phyloP scores from a whole-genome alignment of 2,113 vertebrate species.

The Excalfactoria chinensis region DNA sequence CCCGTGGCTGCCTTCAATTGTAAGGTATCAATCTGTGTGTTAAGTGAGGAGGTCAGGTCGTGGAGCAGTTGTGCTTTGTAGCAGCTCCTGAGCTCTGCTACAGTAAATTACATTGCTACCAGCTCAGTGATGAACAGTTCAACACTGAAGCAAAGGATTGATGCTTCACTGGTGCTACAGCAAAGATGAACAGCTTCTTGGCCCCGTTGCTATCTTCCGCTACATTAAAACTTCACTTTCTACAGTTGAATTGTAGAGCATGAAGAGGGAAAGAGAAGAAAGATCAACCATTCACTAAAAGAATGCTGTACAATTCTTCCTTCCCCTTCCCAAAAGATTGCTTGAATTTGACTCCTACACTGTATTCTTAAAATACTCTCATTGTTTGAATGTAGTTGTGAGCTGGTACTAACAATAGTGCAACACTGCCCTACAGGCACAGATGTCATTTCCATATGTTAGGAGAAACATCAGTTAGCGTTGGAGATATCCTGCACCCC shows the following conservation, averaged over 20 bases:
- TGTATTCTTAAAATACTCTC: background rate
- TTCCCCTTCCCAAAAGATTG: background rate
- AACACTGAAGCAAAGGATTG: background rate
- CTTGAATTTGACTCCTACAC: background rate
- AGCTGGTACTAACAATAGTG: background rate
- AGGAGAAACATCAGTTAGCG: background rate
- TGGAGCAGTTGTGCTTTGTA: background rate
- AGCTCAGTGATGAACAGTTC: background rate
- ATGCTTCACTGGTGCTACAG: background rate
- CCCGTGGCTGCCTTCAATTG: no score
- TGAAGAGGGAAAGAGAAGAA: background rate
- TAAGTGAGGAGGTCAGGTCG: background rate
- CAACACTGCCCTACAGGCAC: background rate
- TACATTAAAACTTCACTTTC: background rate
- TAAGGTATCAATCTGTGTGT: background rate
- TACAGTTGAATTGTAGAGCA: background rate
- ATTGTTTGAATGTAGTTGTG: conserved; percentile 3
- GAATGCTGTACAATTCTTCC: background rate
- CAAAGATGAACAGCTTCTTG: background rate
- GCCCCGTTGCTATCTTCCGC: background rate
- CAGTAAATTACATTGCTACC: background rate
- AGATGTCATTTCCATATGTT: conserved; percentile 21
- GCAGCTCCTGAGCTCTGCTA: background rate
- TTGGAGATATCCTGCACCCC: background rate
- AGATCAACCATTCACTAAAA: background rate